phyloP scores from a whole-genome alignment of 2,888 invertebrate species.

The Dicranocentrus wangi region DNA sequence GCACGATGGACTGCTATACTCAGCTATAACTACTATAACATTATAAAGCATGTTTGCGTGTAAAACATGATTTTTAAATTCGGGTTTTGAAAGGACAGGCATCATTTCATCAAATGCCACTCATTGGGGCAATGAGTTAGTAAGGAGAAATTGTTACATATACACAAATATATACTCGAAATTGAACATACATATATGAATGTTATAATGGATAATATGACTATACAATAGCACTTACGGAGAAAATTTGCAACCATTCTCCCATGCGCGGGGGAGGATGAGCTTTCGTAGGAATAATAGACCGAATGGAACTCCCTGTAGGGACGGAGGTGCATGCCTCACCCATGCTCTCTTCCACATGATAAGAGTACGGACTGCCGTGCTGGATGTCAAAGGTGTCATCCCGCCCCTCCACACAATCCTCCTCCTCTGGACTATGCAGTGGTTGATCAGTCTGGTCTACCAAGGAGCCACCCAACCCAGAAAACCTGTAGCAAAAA shows the following conservation, averaged over 20 bases:
- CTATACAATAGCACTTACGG: slow-evolving; percentile 45
- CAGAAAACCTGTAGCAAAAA: slow-evolving; percentile 28
- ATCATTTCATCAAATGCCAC: no score
- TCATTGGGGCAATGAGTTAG: no score
- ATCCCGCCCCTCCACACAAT: slow-evolving; percentile 35
- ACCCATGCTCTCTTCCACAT: slow-evolving; percentile 38
- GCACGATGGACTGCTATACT: no score
- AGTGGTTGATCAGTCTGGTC: slow-evolving; percentile 58
- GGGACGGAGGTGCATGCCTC: slow-evolving; percentile 54
- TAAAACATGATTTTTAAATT: no score
- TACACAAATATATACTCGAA: no score
- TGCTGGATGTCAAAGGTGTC: slow-evolving; percentile 20
- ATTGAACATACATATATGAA: no score
- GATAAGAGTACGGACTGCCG: slow-evolving; percentile 34
- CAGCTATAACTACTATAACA: no score
- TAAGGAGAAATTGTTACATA: no score
- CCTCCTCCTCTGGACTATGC: slow-evolving; percentile 66
- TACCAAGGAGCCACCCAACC: slow-evolving; percentile 28
- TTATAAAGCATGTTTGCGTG: no score
- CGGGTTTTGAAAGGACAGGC: no score
- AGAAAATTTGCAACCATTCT: slow-evolving; percentile 79
- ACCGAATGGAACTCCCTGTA: slow-evolving; percentile 53
- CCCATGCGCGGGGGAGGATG: slow-evolving; percentile 86
- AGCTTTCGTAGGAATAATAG: slow-evolving; percentile 83
- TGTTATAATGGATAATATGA: no score